phyloP scores from a whole-genome alignment of 2,888 invertebrate species.

The Neoscelio sp. region DNA sequence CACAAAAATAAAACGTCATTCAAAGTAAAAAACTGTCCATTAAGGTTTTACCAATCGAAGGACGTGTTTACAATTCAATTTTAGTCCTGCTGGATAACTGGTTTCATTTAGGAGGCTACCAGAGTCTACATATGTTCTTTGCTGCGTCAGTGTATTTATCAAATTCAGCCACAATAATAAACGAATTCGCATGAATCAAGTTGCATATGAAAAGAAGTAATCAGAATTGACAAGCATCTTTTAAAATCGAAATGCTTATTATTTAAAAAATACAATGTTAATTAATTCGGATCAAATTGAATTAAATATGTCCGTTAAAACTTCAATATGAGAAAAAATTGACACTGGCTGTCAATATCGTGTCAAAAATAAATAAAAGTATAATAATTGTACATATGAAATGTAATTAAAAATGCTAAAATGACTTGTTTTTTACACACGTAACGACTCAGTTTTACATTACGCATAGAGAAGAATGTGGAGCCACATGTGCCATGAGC shows the following conservation, averaged over 20 bases:
- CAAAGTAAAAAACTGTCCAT: conserved; percentile 54
- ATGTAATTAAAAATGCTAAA: no score
- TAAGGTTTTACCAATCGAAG: conserved; percentile 48
- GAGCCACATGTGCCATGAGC: no score
- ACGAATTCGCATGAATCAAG: conserved; percentile 56
- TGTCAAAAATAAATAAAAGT: no score
- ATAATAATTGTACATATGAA: no score
- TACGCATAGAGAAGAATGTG: no score
- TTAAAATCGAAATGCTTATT: conserved; percentile 20
- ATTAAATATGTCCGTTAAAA: not conserved
- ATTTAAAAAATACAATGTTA: conserved; percentile 11
- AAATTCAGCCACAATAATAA: conserved; percentile 59
- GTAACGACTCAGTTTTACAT: no score
- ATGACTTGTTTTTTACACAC: no score
- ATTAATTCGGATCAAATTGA: conserved; percentile 14
- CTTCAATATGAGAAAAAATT: no score
- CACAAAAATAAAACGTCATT: conserved; percentile 31
- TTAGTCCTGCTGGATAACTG: conserved; percentile 56
- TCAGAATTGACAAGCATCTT: conserved; percentile 34
- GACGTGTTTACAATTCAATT: conserved; percentile 62
- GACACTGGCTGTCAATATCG: no score
- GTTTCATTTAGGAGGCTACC: conserved; percentile 51
- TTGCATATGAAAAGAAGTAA: conserved; percentile 35
- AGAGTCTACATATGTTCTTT: conserved; percentile 45
- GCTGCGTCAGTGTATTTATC: conserved; percentile 59